Base-by-base conservation (phyloP, 1,140 invertebrate genomes). In the Trigoniulus corallinus region DNA sequence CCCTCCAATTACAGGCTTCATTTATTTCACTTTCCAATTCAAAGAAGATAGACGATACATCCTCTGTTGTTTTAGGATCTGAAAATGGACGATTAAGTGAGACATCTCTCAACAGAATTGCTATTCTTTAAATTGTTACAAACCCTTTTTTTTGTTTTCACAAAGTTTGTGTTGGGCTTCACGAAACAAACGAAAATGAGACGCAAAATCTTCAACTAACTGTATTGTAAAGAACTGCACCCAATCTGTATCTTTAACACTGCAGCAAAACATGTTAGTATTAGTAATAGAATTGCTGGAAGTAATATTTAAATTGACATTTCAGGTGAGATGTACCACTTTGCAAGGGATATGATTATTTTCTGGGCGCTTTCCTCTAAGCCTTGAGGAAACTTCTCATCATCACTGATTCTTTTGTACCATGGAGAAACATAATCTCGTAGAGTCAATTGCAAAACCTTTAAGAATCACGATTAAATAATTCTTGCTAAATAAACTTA, bases 211-310 rank as follows among this genome's bases (percentile, higher is more conserved):
- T 67, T 94, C 88, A 3, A 92, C 84, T 50, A 93, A 72, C 51
- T 78, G 73, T 27, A 84, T 85, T 23, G 88, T 88, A 47, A 93
- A 72, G 56, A 86, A 81, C 15, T 83, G 78, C 58, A 88, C 81
- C 85, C 88, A 91, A 68, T 92, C 84, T 2, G 89, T 78, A 61
- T 83, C 77, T 71, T 88, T 88, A 27, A 88, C 74, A 63, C 86
- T 88, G 18, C 18, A 27, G 7, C 12, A 23, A 52, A 4, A 10
- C 50, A n/a, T n/a, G n/a, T n/a, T n/a, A n/a, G n/a, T n/a, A n/a
- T n/a, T n/a, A n/a, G n/a, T n/a, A n/a, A n/a, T n/a, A n/a, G n/a
- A n/a, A n/a, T n/a, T n/a, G n/a, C n/a, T n/a, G n/a, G n/a, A n/a
- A n/a, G n/a, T n/a, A n/a, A n/a, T n/a, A n/a, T n/a, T n/a, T n/a